Conservation (phyloP, 2,113 vertebrate species). For the Zosterops hypoxanthus region DNA sequence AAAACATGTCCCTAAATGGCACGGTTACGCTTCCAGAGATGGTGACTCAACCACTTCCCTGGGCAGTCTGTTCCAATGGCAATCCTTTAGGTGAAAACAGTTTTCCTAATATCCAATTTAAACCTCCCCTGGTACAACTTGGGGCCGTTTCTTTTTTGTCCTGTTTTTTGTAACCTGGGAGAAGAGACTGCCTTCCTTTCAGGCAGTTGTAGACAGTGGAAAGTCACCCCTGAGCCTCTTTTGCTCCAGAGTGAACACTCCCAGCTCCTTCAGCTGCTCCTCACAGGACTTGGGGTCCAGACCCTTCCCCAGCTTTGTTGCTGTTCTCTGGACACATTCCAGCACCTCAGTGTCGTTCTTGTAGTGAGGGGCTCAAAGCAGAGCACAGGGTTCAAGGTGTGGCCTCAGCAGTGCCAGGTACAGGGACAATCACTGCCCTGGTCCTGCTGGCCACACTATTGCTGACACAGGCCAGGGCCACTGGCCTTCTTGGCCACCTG, state of each 20-base stretch:
- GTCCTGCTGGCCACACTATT: not conserved
- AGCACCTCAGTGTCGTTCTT: rapidly evolving
- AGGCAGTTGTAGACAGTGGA: not conserved
- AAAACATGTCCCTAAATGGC: not conserved
- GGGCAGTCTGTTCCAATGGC: not conserved
- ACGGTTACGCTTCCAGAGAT: not conserved
- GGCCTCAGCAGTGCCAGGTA: rapidly evolving
- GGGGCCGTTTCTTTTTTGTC: not conserved
- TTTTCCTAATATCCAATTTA: not conserved
- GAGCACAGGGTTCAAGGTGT: not conserved
- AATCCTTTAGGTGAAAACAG: not conserved
- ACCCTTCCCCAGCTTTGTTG: rapidly evolving
- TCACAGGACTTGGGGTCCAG: not conserved
- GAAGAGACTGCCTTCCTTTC: not conserved
- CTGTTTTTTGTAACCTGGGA: not conserved
- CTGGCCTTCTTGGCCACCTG: not conserved
- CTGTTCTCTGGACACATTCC: rapidly evolving
- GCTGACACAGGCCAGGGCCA: not conserved
- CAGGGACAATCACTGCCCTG: not conserved
- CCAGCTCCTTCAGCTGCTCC: not conserved
- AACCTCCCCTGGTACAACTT: not conserved
- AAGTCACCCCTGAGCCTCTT: not conserved
- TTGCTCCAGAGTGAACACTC: not conserved
- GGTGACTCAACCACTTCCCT: not conserved
- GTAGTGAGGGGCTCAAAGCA: not conserved